Conservation (phyloP, 2,797 vertebrate species). For the Remorina albescens region DNA sequence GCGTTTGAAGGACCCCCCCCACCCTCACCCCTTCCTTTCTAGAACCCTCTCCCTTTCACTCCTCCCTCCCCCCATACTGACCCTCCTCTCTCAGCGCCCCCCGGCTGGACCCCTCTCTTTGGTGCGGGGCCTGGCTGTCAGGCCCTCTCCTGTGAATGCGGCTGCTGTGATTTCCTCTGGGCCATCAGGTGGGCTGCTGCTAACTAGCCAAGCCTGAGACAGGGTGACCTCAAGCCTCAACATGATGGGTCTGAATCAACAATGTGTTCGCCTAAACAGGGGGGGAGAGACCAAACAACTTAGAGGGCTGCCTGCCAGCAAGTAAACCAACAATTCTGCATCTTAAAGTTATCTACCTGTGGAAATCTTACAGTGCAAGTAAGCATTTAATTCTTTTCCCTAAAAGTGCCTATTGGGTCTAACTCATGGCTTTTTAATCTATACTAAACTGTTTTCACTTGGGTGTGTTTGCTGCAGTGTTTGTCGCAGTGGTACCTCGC, state of each 20-base stretch:
- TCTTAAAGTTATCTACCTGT: conserved; percentile 77
- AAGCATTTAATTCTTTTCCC: conserved; percentile 69
- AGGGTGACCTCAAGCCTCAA: conserved; percentile 90
- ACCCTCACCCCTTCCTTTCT: conserved; percentile 17
- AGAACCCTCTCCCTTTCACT: conserved; percentile 35
- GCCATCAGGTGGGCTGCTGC: conserved; percentile 89
- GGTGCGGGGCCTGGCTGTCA: conserved; percentile 86
- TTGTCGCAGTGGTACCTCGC: conserved; percentile 78
- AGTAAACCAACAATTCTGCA: conserved; percentile 74
- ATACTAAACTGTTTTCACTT: conserved; percentile 63
- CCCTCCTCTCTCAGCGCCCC: conserved; percentile 69
- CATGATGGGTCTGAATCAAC: conserved; percentile 89
- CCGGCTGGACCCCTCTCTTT: conserved; percentile 78
- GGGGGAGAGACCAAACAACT: conserved; percentile 86
- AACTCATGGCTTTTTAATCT: conserved; percentile 70
- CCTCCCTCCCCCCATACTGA: conserved; percentile 57
- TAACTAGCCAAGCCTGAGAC: conserved; percentile 91
- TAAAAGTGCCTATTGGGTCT: conserved; percentile 55
- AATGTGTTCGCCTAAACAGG: conserved; percentile 88
- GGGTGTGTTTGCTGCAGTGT: conserved; percentile 71
- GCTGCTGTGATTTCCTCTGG: conserved; percentile 89
- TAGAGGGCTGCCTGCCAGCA: conserved; percentile 82
- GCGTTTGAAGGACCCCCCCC: conserved; percentile 49
- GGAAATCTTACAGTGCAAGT: conserved; percentile 61
- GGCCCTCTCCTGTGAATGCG: conserved; percentile 86